A percentile compares a stretch with the other conserved stretches of the same genome.
These are phyloP conservation scores for Physella acuta DNA, from an alignment of 1,140 invertebrate species.

Conservation along the genomic window DNA sequence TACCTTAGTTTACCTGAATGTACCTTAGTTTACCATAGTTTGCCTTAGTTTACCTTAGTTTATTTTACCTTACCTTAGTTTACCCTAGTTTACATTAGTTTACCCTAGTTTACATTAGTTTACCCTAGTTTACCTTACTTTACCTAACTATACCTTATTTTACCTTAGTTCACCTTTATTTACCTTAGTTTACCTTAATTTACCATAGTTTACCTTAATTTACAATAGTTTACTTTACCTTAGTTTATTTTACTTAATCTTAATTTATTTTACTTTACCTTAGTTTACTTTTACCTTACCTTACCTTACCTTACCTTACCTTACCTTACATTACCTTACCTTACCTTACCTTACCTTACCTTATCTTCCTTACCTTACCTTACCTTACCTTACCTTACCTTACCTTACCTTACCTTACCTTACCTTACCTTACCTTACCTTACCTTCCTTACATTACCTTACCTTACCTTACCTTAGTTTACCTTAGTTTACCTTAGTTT, in stretches of 20 bases:
- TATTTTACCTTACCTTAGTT: conserved; percentile 3
- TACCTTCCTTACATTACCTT: no score
- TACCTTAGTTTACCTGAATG: neutral
- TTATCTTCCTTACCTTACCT: no score
- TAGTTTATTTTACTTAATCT: no score
- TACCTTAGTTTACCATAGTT: conserved; percentile 9
- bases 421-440: neutral
- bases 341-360: no score
- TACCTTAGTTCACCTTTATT: neutral
- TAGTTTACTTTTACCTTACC: neutral
- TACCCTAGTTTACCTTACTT: neutral
- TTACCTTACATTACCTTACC: neutral
- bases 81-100: no score
- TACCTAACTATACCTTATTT: neutral
- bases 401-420: neutral
- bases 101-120: conserved; percentile 7
- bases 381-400: neutral
- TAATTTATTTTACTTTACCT: neutral
- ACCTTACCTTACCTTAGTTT: conserved; percentile 2
- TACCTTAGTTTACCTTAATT: neutral
- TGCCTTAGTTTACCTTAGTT: conserved; percentile 1
- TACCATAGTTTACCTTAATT: neutral
- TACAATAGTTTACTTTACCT: neutral
- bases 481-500: conserved; percentile 1
- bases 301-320: neutral